phyloP scores from a whole-genome alignment of 2,888 invertebrate genomes.

The Pteria penguin region DNA sequence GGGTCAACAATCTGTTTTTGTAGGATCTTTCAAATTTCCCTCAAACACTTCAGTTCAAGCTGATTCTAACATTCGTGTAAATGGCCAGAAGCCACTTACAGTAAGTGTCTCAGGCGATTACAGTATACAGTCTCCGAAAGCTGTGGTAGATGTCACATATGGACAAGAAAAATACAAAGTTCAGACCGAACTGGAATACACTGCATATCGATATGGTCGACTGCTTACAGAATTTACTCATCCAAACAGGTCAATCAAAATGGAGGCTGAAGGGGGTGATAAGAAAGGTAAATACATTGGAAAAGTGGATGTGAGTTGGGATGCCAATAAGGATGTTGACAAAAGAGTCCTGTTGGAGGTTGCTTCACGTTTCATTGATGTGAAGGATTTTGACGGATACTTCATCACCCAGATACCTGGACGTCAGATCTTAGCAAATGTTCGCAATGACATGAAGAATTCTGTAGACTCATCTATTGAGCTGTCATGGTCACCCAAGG shows the following conservation, averaged over 20 bases:
- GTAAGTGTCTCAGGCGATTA: constrained; percentile 13
- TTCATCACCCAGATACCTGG: constrained; percentile 51
- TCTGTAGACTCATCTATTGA: constrained; percentile 18
- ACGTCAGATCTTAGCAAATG: constrained; percentile 19
- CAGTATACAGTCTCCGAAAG: constrained; percentile 19
- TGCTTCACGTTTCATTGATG: constrained; percentile 43
- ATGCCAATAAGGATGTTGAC: constrained; percentile 57
- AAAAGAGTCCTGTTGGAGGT: constrained; percentile 49
- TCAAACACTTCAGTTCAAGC: constrained; percentile 20
- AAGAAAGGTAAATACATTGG: constrained; percentile 41
- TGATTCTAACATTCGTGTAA: constrained; percentile 26
- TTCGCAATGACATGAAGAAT: constrained; percentile 14
- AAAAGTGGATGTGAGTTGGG: constrained; percentile 60
- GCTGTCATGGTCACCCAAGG: constrained; percentile 29
- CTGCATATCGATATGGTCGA: constrained; percentile 17
- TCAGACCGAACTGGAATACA: constrained; percentile 13
- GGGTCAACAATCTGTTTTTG: constrained; percentile 24
- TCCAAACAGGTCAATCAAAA: constrained; percentile 51
- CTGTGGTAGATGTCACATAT: constrained; percentile 18
- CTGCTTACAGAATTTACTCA: constrained; percentile 43
- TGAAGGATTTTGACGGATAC: constrained; percentile 51
- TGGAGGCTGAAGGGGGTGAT: constrained; percentile 37
- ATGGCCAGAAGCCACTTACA: constrained; percentile 25
- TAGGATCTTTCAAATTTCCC: constrained; percentile 12
- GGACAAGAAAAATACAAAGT: constrained; percentile 35